Evolutionary conservation across 2,113 vertebrate genomes (phyloP).

Genomic region (Nycticorax nycticorax): DNA sequence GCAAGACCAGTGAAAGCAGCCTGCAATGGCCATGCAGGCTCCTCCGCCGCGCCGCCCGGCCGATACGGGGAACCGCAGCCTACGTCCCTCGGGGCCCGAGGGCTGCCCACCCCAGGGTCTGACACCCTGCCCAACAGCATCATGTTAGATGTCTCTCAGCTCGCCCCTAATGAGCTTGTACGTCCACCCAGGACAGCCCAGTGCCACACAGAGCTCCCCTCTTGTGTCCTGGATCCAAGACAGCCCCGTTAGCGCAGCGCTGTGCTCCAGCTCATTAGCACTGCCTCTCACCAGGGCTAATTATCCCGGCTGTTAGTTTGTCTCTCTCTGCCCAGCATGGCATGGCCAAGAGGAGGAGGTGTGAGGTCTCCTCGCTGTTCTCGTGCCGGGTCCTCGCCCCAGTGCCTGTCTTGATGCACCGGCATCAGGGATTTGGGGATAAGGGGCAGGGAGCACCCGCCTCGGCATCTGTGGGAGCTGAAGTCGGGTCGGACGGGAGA

Average conservation of each 20-base stretch:
- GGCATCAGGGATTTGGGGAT: neutral
- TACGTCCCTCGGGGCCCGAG: fast-evolving
- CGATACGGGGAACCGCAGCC: neutral
- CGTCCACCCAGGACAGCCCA: neutral
- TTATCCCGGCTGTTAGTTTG: fast-evolving
- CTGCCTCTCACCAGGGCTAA: neutral
- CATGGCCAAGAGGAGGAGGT: neutral
- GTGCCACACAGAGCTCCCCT: fast-evolving
- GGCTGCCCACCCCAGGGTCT: neutral
- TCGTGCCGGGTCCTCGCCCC: neutral
- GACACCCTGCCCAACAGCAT: neutral
- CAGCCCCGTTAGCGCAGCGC: fast-evolving
- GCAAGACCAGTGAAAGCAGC: neutral
- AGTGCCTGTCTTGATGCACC: fast-evolving
- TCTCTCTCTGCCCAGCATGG: neutral
- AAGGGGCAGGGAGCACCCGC: neutral
- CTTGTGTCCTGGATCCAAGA: neutral
- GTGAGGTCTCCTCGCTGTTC: neutral
- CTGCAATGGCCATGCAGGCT: fast-evolving
- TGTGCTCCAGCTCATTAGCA: neutral
- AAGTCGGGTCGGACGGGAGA: neutral
- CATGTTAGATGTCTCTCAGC: neutral
- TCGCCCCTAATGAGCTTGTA: neutral
- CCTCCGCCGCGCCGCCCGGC: fast-evolving
- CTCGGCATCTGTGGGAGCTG: neutral